Percentiles rank a stretch among this genome's conserved stretches.
phyloP scores from a whole-genome alignment of 2,113 vertebrate species.

The Noctilio leporinus region DNA sequence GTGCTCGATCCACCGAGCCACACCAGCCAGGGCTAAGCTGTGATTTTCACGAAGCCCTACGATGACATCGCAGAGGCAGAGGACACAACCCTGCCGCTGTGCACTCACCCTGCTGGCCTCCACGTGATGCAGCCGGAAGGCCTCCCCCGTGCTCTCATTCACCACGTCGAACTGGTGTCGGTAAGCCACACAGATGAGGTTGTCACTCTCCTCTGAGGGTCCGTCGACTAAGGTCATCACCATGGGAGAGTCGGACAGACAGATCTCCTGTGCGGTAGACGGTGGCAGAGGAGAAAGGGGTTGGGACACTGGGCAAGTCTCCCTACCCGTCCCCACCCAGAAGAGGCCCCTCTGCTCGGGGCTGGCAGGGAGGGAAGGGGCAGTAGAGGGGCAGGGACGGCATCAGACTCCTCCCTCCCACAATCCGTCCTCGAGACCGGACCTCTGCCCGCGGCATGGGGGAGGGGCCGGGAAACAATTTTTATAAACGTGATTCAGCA shows the following conservation, averaged over 20 bases:
- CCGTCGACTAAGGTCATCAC: slow-evolving; percentile 97
- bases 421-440: neutral
- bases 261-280: slow-evolving; percentile 88
- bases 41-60: neutral
- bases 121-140: slow-evolving; percentile 90
- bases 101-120: slow-evolving; percentile 91
- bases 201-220: slow-evolving; percentile 93
- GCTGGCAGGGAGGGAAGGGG: neutral
- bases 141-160: slow-evolving; percentile 96
- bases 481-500: neutral
- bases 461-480: neutral
- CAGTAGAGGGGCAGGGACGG: neutral
- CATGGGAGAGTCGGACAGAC: slow-evolving; percentile 91
- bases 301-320: neutral
- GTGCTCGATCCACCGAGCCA: no score
- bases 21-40: no score
- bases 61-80: neutral
- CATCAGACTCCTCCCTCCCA: neutral
- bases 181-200: slow-evolving; percentile 98
- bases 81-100: accelerated
- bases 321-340: neutral
- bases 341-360: no score
- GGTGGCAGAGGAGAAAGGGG: neutral
- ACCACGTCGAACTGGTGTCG: slow-evolving; percentile 97
- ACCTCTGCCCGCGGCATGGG: neutral